These are phyloP conservation scores for Irena cyanogastra DNA, from an alignment of 2,113 vertebrate genomes.

Conservation along the genomic window DNA sequence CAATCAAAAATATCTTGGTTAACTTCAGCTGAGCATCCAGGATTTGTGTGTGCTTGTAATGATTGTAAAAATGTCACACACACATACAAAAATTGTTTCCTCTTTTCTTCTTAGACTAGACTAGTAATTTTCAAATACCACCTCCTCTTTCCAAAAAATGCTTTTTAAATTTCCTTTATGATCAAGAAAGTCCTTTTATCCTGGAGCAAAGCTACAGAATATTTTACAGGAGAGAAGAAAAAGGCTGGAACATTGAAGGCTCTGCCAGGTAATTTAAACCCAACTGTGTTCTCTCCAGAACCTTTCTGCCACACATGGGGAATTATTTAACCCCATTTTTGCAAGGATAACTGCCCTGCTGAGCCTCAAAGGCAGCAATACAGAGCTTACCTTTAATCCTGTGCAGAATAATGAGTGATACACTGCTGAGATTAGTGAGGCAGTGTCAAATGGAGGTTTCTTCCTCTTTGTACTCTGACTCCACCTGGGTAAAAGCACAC, in stretches of 20 bases:
- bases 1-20: not conserved
- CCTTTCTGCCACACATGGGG: not conserved
- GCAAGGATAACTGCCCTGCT: not conserved
- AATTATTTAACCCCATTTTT: conserved; percentile 27
- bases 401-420: not conserved
- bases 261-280: not conserved
- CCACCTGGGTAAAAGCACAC: not conserved
- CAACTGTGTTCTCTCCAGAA: not conserved
- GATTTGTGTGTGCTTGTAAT: not conserved
- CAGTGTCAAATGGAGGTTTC: not conserved
- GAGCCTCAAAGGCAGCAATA: not conserved
- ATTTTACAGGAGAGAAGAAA: not conserved
- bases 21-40: not conserved
- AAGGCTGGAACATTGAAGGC: not conserved
- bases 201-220: not conserved
- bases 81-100: not conserved
- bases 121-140: not conserved
- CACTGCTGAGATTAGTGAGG: not conserved
- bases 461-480: conserved; percentile 1
- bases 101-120: not conserved
- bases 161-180: not conserved
- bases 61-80: not conserved
- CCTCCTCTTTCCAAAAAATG: not conserved
- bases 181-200: not conserved
- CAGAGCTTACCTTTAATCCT: conserved; percentile 41